Evolutionary conservation across 2,113 vertebrate genomes (phyloP).

Genomic region (Leucopternis melanops): DNA sequence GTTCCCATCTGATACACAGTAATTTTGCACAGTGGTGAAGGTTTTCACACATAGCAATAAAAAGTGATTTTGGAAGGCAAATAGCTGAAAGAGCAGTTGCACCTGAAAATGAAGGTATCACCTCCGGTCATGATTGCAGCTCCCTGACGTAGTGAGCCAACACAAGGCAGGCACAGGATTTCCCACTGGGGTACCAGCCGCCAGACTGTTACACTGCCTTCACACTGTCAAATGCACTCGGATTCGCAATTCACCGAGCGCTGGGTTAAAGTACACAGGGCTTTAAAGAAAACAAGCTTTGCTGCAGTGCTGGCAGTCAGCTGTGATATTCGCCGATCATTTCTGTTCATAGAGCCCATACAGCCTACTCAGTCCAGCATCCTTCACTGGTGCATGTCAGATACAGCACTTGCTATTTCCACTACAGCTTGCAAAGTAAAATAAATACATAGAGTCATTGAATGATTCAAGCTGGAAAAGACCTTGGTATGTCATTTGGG

Average conservation of each 20-base stretch:
- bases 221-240: background rate
- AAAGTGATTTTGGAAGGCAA: background rate
- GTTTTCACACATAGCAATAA: conserved; percentile 28
- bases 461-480: no score
- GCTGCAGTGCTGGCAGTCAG: background rate
- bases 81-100: background rate
- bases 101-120: conserved; percentile 45
- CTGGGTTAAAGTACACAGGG: background rate
- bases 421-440: no score
- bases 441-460: no score
- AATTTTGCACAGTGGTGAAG: conserved; percentile 6
- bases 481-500: no score
- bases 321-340: background rate
- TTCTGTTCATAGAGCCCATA: background rate
- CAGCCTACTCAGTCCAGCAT: background rate
- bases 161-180: background rate
- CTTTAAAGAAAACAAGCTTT: background rate
- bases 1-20: background rate
- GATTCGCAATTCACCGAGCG: background rate
- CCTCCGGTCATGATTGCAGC: background rate
- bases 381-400: background rate
- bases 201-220: conserved; percentile 32
- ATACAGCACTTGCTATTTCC: no score
- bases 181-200: background rate
- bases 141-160: background rate